Evolutionary conservation across 1,140 invertebrate species (phyloP), one percentile per base, ranked within the genome.

Genomic region (Augochlora pura): DNA sequence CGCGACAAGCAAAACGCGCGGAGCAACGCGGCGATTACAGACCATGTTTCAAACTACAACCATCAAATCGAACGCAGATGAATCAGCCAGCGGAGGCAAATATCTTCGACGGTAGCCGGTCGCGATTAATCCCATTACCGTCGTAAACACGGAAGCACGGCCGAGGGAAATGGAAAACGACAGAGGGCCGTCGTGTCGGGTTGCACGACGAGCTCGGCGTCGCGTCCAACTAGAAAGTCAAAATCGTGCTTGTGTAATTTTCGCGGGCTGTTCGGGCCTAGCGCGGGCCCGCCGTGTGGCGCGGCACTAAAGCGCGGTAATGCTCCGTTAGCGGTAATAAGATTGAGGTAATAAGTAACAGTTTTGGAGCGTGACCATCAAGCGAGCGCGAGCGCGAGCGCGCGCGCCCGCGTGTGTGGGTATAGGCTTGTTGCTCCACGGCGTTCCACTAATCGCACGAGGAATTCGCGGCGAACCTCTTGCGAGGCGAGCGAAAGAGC

Each of bases 311-410:
- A 84, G 80, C 52, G 62, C 78, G 80, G 82, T 87, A 87, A 88
- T 88, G 85, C 82, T 73, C 87, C 86, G 89, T 87, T 90, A 89
- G 84, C 82, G 82, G 79, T 90, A 91, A 88, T 91, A 90, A 87
- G 90, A 90, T 89, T 90, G 87, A 89, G 88, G 89, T 90, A 92
- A 92, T 91, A 90, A 91, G 88, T 62, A 80, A 88, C 87, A 84
- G 90, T 92, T 92, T 91, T 92, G 90, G 91, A 92, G 91, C 91
- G 91, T 92, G 91, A 92, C 91, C 83, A 84, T 69, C 67, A n/a
- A n/a, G 39, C 52, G 32, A 82, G 79, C 66, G 71, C n/a, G n/a
- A n/a, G n/a, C n/a, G n/a, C n/a, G n/a, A n/a, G n/a, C n/a, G n/a
- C n/a, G n/a, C n/a, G n/a, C n/a, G n/a, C n/a, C n/a, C 54, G 85